A percentile compares a stretch with the other conserved stretches of the same genome.
Conservation (phyloP, 2,888 invertebrate genomes). For the Labia minor region DNA sequence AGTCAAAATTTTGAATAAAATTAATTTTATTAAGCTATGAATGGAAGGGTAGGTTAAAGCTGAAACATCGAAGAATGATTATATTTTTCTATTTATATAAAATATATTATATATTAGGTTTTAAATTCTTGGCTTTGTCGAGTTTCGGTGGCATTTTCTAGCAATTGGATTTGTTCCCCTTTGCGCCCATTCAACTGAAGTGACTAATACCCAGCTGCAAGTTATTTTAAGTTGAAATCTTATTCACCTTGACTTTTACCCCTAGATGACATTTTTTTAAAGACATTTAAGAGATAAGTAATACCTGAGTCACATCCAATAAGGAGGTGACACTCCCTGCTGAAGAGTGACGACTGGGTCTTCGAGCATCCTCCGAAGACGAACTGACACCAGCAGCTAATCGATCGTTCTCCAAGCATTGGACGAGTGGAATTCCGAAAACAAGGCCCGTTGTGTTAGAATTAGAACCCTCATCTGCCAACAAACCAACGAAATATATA, state of each 20-base stretch:
- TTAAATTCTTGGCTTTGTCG: too few relatives aligned
- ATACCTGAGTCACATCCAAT: conserved; percentile 32
- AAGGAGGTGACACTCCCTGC: conserved; percentile 41
- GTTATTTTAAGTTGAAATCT: conserved; percentile 15
- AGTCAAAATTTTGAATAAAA: too few relatives aligned
- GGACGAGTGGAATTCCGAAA: conserved; percentile 73
- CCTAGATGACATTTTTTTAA: not conserved
- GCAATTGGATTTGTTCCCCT: too few relatives aligned
- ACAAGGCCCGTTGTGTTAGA: conserved; percentile 49
- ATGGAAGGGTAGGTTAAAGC: too few relatives aligned
- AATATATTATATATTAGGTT: too few relatives aligned
- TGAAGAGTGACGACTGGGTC: conserved; percentile 17
- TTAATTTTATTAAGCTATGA: too few relatives aligned
- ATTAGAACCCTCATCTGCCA: conserved; percentile 31
- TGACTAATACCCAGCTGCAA: conserved; percentile 28
- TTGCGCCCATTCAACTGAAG: conserved; percentile 16
- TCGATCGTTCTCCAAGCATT: conserved; percentile 73
- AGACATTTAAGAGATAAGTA: not conserved
- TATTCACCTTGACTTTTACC: conserved; percentile 18
- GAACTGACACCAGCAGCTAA: conserved; percentile 32
- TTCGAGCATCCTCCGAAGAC: conserved; percentile 23
- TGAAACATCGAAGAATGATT: too few relatives aligned
- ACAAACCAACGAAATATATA: too few relatives aligned
- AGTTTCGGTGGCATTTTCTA: too few relatives aligned
- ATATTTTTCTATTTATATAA: too few relatives aligned